Conservation (phyloP, 1,140 invertebrate genomes). For the Charaxes varanes region DNA sequence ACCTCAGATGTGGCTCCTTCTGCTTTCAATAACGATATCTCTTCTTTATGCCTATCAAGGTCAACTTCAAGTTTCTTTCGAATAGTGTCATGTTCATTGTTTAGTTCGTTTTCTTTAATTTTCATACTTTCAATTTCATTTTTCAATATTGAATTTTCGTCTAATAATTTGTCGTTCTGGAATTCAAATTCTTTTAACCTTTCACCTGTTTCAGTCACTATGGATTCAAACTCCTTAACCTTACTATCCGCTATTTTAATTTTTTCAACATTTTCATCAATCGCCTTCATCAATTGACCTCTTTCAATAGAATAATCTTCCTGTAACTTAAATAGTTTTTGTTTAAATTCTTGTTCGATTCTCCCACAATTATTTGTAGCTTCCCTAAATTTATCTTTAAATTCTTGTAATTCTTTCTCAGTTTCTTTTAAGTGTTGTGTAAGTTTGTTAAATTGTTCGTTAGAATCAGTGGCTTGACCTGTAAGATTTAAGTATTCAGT, state of each 20-base stretch:
- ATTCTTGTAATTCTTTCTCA: conserved; percentile 63
- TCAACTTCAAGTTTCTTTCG: conserved; percentile 58
- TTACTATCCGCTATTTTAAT: conserved; percentile 46
- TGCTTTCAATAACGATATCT: conserved; percentile 56
- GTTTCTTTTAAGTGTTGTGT: conserved; percentile 64
- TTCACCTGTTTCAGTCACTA: conserved; percentile 31
- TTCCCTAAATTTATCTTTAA: conserved; percentile 66
- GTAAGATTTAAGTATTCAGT: conserved; percentile 62
- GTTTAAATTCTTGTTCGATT: conserved; percentile 68
- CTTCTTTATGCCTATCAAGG: conserved; percentile 59
- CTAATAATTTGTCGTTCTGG: conserved; percentile 47
- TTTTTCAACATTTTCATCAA: conserved; percentile 48
- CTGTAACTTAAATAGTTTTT: conserved; percentile 61
- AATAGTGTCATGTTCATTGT: conserved; percentile 42
- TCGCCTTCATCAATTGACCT: conserved; percentile 39
- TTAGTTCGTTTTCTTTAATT: conserved; percentile 57
- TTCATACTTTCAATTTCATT: conserved; percentile 59
- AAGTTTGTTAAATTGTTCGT: conserved; percentile 66
- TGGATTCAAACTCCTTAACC: conserved; percentile 49
- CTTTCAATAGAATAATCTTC: conserved; percentile 57
- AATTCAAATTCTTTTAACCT: conserved; percentile 40
- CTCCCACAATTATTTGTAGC: conserved; percentile 53
- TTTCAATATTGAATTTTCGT: conserved; percentile 63
- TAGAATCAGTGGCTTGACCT: conserved; percentile 63
- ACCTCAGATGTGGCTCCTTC: conserved; percentile 64